Evolutionary conservation across 2,797 vertebrate species (phyloP), one percentile per base, ranked within the genome.

Genomic region (Spinus olivaceus): DNA sequence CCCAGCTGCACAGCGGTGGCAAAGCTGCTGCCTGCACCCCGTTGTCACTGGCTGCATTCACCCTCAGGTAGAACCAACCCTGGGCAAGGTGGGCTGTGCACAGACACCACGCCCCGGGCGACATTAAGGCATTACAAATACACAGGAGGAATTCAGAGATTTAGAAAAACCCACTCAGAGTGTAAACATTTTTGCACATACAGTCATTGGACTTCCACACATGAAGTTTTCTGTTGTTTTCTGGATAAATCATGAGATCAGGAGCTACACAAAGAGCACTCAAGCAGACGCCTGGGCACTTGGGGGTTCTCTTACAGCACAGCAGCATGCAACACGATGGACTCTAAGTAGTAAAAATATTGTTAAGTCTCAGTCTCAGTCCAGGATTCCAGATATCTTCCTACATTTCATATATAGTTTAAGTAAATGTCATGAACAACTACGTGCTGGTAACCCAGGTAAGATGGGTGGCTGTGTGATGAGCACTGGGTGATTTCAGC

Each of bases 261-360:
- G 87, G 95, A 97, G 66, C 79, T 92, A 96, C 82, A 96, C 56
- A 82, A 92, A 89, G 92, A 81, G 91, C 81, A 93, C 86, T 96
- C 91, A 44, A 66, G 77, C 17, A 51, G 94, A 89, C 1, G 50
- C 87, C 94, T 92, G 92, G 95, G 87, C 86, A 89, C 92, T 87
- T 95, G 94, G 86, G 72, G 87, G 77, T 22, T 86, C 81, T 96
- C 92, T 91, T 94, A 93, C 76, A 97, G 95, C 88, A 95, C 74
- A 5, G 94, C 93, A 91, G 95, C 97, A 97, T 97, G 97, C 97
- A 97, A 90, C 42, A 86, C 49, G 27, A 88, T 28, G 10, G 49
- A 73, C 69, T 88, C 71, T 90, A 91, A 95, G 91, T 71, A 93
- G 96, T 51, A 93, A 86, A 96, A 96, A 73, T 56, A 90, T 49